A percentile compares a stretch with the other conserved stretches of the same genome.
phyloP scores from a whole-genome alignment of 2,797 vertebrate genomes.

The Pseudocheirus occidentalis region DNA sequence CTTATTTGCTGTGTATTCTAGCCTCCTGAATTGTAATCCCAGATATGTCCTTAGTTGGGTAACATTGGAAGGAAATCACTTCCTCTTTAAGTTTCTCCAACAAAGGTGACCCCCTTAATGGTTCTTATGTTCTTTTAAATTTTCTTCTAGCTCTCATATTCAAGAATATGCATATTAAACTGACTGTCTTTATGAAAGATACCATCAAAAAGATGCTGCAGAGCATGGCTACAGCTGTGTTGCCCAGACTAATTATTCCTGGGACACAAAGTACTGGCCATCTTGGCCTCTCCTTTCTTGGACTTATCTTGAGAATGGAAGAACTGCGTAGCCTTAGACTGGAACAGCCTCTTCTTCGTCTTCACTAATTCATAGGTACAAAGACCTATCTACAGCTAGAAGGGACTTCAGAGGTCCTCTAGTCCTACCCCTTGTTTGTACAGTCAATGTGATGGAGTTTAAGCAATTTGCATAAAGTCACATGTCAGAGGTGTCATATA shows the following conservation, averaged over 20 bases:
- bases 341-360: background rate
- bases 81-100: background rate
- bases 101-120: background rate
- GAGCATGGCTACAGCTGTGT: background rate
- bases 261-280: background rate
- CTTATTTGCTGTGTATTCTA: background rate
- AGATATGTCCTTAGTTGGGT: background rate
- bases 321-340: background rate
- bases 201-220: background rate
- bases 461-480: background rate
- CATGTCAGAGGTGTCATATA: background rate
- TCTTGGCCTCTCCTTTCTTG: background rate
- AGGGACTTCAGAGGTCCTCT: background rate
- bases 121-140: background rate
- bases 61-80: background rate
- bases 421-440: background rate
- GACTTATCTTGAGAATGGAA: background rate
- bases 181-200: background rate
- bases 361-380: background rate
- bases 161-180: background rate
- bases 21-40: background rate
- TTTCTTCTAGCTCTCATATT: background rate
- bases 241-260: fast-evolving
- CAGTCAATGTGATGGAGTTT: no score
- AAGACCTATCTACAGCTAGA: background rate